Evolutionary conservation across 2,888 invertebrate genomes (phyloP), one percentile per base, ranked within the genome.

Genomic region (Platynereis dumerilii): DNA sequence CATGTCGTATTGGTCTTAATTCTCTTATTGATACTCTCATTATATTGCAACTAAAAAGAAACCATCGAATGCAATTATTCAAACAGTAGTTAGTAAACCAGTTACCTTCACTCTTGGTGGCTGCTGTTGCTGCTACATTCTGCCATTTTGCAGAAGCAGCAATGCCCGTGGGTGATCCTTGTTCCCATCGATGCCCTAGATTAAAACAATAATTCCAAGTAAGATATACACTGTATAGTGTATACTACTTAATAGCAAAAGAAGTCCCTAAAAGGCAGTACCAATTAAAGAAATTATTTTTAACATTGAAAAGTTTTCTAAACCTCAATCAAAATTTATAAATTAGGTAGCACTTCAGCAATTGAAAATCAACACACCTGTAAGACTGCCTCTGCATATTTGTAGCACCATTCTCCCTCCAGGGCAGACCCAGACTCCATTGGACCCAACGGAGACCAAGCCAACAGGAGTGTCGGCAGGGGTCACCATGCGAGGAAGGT

Each of bases 151-250:
- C 73, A 2, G 79, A 74, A 1, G 74, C 42, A 1, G 78, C 70
- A 71, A 82, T 75, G 10, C 75, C 78, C 22, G 68, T 65, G 15
- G 78, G 77, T 17, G 73, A 72, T 12, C 74, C 74, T 10, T 70
- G 69, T 20, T 70, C 64, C 82, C 82, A 82, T 12, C 71, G 64
- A 65, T 81, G 80, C 67, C 82, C 82, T 79, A 55, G 17, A 55
- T 55, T 5, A 28, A 15, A 28, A 55, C 24, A 55, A 28, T 55
- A 55, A 7, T 55, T 22, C n/a, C 17, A 2, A 34, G n/a, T 64
- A 29, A 26, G 29, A 29, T 0, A 65, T 17, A n/a, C n/a, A n/a
- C n/a, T n/a, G n/a, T n/a, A n/a, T n/a, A n/a, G n/a, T n/a, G n/a
- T n/a, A n/a, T 42, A 12, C 42, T 17, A 42, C 17, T 42, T 42